Percentiles rank a stretch among this genome's conserved stretches.
Conservation (phyloP, 1,140 invertebrate species). For the Aethina tumida region DNA sequence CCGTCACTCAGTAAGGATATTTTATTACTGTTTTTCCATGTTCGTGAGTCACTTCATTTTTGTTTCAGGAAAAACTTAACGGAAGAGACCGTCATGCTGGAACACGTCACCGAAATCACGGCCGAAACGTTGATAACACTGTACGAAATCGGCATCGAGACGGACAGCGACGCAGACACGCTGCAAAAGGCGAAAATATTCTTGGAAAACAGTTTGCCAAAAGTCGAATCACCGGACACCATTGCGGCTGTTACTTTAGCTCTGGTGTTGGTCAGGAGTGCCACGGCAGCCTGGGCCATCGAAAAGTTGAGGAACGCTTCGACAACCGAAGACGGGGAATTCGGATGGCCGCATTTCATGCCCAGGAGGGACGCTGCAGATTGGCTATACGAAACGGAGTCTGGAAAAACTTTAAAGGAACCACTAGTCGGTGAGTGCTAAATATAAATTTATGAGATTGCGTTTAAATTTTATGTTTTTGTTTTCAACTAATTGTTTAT, state of each 20-base stretch:
- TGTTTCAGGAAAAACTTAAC: slow-evolving; percentile 38
- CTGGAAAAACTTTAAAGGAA: slow-evolving; percentile 35
- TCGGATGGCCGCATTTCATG: slow-evolving; percentile 46
- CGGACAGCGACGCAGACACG: slow-evolving; percentile 24
- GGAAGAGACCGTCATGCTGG: slow-evolving; percentile 37
- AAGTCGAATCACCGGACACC: slow-evolving; percentile 43
- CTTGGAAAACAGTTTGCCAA: slow-evolving; percentile 44
- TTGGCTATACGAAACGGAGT: slow-evolving; percentile 47
- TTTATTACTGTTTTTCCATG: too few species aligned
- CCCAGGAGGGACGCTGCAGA: slow-evolving; percentile 44
- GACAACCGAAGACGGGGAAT: slow-evolving; percentile 53
- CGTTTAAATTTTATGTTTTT: neutral
- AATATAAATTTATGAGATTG: neutral
- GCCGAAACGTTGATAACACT: slow-evolving; percentile 47
- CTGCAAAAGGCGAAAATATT: slow-evolving; percentile 40
- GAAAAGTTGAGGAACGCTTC: slow-evolving; percentile 45
- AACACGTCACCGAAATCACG: slow-evolving; percentile 45
- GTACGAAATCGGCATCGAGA: slow-evolving; percentile 41
- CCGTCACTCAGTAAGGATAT: too few species aligned
- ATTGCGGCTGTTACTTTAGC: slow-evolving; percentile 46
- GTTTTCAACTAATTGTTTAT: too few species aligned
- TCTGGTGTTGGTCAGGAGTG: slow-evolving; percentile 44
- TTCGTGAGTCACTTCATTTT: slow-evolving; percentile 36
- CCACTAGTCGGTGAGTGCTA: slow-evolving; percentile 30
- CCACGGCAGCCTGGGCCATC: slow-evolving; percentile 42